Evolutionary conservation across 2,113 vertebrate genomes (phyloP).

Genomic region (Ellobius talpinus): DNA sequence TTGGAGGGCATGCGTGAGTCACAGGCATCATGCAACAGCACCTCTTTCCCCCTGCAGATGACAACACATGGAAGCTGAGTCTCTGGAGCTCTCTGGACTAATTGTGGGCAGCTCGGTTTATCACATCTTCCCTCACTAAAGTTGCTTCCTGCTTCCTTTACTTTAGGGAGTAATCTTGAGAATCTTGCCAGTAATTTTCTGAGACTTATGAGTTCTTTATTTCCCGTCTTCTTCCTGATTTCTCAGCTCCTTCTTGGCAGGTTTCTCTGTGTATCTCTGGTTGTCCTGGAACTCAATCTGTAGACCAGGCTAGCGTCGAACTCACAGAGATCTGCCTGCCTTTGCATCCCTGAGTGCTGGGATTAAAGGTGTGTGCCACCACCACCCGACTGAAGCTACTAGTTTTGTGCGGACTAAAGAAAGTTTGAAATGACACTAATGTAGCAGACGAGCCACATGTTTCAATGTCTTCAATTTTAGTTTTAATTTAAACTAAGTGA

Average conservation of each 20-base stretch:
- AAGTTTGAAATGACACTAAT: background rate
- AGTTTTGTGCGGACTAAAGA: background rate
- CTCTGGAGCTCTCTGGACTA: background rate
- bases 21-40: background rate
- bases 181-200: background rate
- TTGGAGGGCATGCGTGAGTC: background rate
- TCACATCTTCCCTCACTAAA: too few species aligned
- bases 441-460: background rate
- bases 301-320: too few species aligned
- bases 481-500: background rate
- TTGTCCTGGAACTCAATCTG: too few species aligned
- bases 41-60: too few species aligned
- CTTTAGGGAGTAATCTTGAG: background rate
- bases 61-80: background rate
- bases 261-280: too few species aligned
- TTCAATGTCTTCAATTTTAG: conserved; percentile 37
- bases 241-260: too few species aligned
- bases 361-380: too few species aligned
- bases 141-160: background rate
- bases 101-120: background rate
- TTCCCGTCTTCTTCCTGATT: too few species aligned
- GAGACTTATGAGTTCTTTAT: background rate
- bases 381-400: background rate
- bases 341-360: too few species aligned
- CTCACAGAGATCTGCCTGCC: too few species aligned